A percentile compares a stretch with the other conserved stretches of the same genome.
Evolutionary conservation across 2,888 invertebrate genomes (phyloP).

Genomic region (Yponomeuta plumbellus): DNA sequence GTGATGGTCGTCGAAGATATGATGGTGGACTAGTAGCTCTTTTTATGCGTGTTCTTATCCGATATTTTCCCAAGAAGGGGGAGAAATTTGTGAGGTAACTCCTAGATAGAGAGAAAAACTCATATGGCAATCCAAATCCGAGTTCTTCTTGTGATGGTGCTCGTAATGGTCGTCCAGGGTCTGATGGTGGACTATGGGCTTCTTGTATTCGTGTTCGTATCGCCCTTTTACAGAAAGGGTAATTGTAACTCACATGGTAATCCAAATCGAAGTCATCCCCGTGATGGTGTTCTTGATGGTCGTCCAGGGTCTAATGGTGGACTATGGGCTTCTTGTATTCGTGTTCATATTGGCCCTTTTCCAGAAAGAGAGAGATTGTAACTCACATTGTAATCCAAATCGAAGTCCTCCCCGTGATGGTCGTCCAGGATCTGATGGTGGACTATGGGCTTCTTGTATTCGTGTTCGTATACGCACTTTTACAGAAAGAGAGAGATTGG

Average conservation of each 20-base stretch:
- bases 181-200: conserved; percentile 18
- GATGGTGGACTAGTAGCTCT: neutral
- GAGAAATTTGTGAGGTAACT: too few relatives aligned
- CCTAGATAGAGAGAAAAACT: too few relatives aligned
- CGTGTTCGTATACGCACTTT: neutral
- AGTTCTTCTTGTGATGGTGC: conserved; percentile 49
- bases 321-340: neutral
- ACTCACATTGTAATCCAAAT: conserved; percentile 66
- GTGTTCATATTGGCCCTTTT: neutral
- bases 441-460: neutral
- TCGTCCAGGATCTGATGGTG: conserved; percentile 40
- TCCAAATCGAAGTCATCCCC: conserved; percentile 59
- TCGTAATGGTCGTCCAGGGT: conserved; percentile 44
- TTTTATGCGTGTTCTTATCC: neutral
- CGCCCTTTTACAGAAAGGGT: too few relatives aligned
- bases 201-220: neutral
- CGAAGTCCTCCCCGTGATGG: conserved; percentile 46
- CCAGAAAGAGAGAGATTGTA: too few relatives aligned
- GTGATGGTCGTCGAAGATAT: conserved; percentile 42
- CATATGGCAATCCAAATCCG: conserved; percentile 65
- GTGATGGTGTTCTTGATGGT: conserved; percentile 33
- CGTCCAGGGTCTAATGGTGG: conserved; percentile 33
- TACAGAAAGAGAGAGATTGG: too few relatives aligned
- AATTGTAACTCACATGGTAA: conserved; percentile 53
- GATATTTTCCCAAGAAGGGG: too few relatives aligned